Evolutionary conservation across 2,797 vertebrate genomes (phyloP), one percentile per base, ranked within the genome.

Genomic region (Rhinoraja longicauda): DNA sequence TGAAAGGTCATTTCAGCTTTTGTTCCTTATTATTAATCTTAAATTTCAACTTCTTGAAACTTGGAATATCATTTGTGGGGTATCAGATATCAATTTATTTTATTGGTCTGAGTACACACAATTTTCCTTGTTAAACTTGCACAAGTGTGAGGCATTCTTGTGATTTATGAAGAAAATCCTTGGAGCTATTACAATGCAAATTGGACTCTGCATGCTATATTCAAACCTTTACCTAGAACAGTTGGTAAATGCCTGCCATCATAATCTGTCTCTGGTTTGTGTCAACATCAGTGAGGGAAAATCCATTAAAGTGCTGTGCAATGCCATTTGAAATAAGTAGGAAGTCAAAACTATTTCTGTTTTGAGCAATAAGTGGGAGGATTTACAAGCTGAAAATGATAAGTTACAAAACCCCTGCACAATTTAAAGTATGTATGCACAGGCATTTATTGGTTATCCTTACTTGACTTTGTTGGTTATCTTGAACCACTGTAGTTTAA

Each of bases 201-300:
- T 88, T 88, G 59, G n/a, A 88, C 29, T 36, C 59, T 62, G n/a
- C 84, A 67, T 67, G 84, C 59, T 67, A 88, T 36, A 64, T 88
- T 88, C 59, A 88, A 88, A 67, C 17, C 5, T 64, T 88, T 88
- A 88, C 64, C 32, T 62, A 88, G 84, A 59, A 64, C 84, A 88
- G 84, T 59, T 64, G 67, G 84, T n/a, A 88, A 88, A 88, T 67
- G n/a, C 67, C 26, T 88, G 84, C 84, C 67, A n/a, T 88, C 32
- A 88, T 88, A 67, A 36, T 67, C 84, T 32, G 57, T 21, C 29
- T 62, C 59, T 67, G 59, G 84, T 67, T 64, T 88, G 84, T 19
- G 88, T 88, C 84, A 88, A 88, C 84, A 88, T 88, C n/a, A 88
- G 19, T 64, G 84, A 88, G n/a, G 62, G 26, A 62, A 88, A 88